phyloP scores from a whole-genome alignment of 92 coral and sea anemone genomes.

The Phymanthus crucifer region DNA sequence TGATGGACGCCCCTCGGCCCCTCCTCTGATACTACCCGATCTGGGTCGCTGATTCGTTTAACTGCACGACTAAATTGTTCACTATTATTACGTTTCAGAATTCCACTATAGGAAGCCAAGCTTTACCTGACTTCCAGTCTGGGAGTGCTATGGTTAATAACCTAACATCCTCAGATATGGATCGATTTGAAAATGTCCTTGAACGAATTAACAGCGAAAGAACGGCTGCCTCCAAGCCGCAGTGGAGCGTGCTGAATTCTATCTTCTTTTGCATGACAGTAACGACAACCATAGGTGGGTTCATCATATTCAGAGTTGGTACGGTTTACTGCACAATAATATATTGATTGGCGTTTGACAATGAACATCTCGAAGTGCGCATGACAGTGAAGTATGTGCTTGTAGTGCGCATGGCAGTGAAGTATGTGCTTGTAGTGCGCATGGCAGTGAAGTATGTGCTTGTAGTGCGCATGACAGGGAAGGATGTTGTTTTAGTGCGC shows the following conservation, averaged over 20 bases:
- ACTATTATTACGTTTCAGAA: constrained; percentile 30
- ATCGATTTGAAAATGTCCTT: constrained; percentile 54
- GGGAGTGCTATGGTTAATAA: constrained; percentile 55
- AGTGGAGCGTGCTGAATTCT: constrained; percentile 76
- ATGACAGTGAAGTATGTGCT: too few species aligned
- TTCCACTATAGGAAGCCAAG: constrained; percentile 50
- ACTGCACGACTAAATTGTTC: neutral
- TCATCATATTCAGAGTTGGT: neutral
- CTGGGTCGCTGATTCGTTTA: neutral
- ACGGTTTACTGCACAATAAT: too few species aligned
- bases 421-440: too few species aligned
- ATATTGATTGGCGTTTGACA: neutral
- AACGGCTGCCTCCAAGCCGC: constrained; percentile 55
- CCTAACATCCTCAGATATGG: constrained; percentile 62
- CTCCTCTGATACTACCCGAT: too few species aligned
- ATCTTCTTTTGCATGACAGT: constrained; percentile 87
- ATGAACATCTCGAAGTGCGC: neutral
- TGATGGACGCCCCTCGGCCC: too few species aligned
- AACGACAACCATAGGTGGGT: constrained; percentile 80
- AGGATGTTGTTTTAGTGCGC: too few species aligned
- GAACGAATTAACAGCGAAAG: constrained; percentile 52
- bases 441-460: too few species aligned
- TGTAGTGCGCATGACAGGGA: too few species aligned
- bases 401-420: too few species aligned
- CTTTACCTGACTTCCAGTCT: constrained; percentile 34